Percentiles rank a stretch among this genome's conserved stretches.
Conservation (phyloP, 2,113 vertebrate species). For the Anoplopoma fimbria region DNA sequence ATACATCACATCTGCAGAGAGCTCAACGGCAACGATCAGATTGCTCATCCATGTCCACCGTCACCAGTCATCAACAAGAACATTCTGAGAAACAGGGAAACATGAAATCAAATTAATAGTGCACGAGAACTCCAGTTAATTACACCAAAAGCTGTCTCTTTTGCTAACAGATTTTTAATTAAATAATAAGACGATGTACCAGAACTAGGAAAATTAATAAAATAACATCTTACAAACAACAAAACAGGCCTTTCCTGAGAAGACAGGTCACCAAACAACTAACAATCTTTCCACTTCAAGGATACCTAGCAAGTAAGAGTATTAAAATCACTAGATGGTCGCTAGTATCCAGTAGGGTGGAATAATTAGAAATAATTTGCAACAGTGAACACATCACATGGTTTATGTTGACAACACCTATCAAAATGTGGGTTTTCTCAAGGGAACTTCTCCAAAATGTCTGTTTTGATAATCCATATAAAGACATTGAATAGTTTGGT, state of each 20-base stretch:
- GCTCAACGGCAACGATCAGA: conserved; percentile 41
- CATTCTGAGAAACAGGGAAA: conserved; percentile 46
- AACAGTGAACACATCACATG: not conserved
- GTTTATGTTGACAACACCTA: not conserved
- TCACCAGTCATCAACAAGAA: conserved; percentile 36
- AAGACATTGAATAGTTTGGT: not conserved
- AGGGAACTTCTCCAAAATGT: not conserved
- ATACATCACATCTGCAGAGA: conserved; percentile 53
- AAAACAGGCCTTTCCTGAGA: not conserved
- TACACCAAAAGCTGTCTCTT: not conserved
- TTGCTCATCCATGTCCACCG: conserved; percentile 39
- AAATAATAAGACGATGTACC: not conserved
- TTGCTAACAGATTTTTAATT: not conserved
- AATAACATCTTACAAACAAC: not conserved
- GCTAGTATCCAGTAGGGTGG: not conserved
- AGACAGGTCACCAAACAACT: not conserved
- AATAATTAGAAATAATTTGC: not conserved
- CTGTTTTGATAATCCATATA: not conserved
- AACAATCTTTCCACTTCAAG: not conserved
- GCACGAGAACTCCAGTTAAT: not conserved
- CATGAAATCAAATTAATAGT: not conserved
- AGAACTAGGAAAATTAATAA: not conserved
- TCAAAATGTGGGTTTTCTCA: not conserved
- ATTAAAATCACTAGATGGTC: not conserved
- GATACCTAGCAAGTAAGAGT: not conserved